These are phyloP conservation scores for Phragmatobia fuliginosa DNA, from an alignment of 2,888 invertebrate genomes.

Conservation along the genomic window DNA sequence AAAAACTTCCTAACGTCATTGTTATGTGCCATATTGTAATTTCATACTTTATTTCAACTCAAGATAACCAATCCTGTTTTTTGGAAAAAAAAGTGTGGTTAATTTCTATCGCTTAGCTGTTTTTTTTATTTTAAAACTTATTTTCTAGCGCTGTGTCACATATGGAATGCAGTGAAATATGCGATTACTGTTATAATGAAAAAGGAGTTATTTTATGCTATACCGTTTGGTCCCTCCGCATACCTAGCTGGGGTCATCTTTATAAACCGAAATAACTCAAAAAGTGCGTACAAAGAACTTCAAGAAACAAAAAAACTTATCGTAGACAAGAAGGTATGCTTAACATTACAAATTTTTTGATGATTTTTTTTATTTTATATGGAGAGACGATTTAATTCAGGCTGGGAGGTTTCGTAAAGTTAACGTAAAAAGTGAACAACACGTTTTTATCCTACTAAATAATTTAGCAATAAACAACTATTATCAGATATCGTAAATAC, in stretches of 20 bases:
- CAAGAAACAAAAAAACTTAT: not conserved
- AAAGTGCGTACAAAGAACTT: slow-evolving; percentile 7
- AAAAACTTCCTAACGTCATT: too few relatives aligned
- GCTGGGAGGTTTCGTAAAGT: not conserved
- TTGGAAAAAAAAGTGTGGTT: not conserved
- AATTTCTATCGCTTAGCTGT: too few relatives aligned
- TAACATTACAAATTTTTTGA: not conserved
- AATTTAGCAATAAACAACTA: not conserved
- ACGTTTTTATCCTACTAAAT: not conserved
- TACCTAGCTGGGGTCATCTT: slow-evolving; percentile 13
- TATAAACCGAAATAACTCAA: slow-evolving; percentile 2
- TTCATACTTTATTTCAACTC: not conserved
- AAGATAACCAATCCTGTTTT: not conserved
- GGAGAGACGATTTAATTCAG: not conserved
- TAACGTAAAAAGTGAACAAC: not conserved
- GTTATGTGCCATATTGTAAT: not conserved
- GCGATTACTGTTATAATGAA: slow-evolving; percentile 5
- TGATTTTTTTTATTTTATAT: too few relatives aligned
- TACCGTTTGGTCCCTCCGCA: slow-evolving; percentile 5
- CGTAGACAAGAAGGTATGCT: not conserved
- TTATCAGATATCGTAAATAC: too few relatives aligned
- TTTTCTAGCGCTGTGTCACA: slow-evolving; percentile 2
- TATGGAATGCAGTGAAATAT: slow-evolving; percentile 7
- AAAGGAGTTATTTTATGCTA: slow-evolving; percentile 5
- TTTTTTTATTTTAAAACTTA: not conserved